Evolutionary conservation across 1,140 invertebrate genomes (phyloP), one percentile per base, ranked within the genome.

Genomic region (Zaprionus lachaisei): DNA sequence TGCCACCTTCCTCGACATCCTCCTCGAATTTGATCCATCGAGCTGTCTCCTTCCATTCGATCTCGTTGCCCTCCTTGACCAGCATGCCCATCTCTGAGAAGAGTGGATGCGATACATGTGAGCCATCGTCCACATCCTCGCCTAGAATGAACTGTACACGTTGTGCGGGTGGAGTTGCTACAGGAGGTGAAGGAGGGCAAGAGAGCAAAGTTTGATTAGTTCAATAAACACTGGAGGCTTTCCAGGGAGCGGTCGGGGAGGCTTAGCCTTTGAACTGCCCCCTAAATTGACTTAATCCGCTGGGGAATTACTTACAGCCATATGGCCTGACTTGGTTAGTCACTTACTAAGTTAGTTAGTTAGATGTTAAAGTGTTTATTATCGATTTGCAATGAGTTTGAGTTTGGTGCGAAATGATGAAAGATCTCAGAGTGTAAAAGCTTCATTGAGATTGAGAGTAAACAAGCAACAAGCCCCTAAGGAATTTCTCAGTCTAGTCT

Each of bases 1-100:
- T 98, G 57, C 98, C 97, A 26, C 97, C 97, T 93, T 98, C 97
- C 93, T 98, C 98, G 1, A 98, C 98, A 91, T 98, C 97, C 93
- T 99, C 98, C 91, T 98, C 98, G 92, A 98, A 98, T 93, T 98
- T 98, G 54, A 99, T 97, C 98, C 98, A 98, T 84, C 98, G 95
- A 20, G 98, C 98, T n/a, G 98, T 99, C 94, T 99, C 98, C 93
- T 98, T 98, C 98, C 98, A 99, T 94, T 98, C 97, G 93, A 97
- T 95, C 80, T 98, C 97, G 65, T 97, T 97, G 66, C 97, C 97
- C 47, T 97, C 96, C 79, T 95, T 95, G 62, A 97, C 95, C 71
- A 99, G 95, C 91, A 98, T 98, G 84, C 97, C 98, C 97, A 99
- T 98, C 94, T 99, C 98, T 64, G 97, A 98, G 94, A 99, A 99